Evolutionary conservation across 1,140 invertebrate genomes (phyloP).

Genomic region (Nylanderia fulva): DNA sequence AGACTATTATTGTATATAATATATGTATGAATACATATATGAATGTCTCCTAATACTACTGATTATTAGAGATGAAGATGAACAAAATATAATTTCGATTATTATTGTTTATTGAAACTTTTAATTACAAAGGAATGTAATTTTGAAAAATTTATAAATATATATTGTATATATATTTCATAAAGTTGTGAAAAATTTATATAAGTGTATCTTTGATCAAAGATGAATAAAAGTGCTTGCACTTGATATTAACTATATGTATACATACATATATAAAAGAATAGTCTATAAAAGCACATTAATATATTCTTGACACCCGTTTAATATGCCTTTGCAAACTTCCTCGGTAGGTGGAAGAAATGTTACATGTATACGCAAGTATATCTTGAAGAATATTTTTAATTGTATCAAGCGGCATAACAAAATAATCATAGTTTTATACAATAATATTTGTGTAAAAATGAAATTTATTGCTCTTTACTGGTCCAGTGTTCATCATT

Average conservation of each 20-base stretch:
- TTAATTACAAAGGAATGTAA: slow-evolving; percentile 6
- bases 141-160: not conserved
- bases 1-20: slow-evolving; percentile 14
- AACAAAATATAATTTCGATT: not conserved
- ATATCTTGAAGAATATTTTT: slow-evolving; percentile 57
- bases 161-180: too few species aligned
- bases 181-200: not conserved
- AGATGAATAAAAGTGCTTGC: not conserved
- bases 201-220: not conserved
- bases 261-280: slow-evolving; percentile 44
- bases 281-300: slow-evolving; percentile 72
- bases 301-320: slow-evolving; percentile 77
- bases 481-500: too few species aligned
- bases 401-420: slow-evolving; percentile 27
- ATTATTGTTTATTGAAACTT: not conserved
- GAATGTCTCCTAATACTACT: not conserved
- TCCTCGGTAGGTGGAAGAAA: slow-evolving; percentile 40
- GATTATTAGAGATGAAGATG: not conserved
- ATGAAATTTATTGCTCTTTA: too few species aligned
- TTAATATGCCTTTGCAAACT: slow-evolving; percentile 55
- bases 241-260: slow-evolving; percentile 10
- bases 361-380: slow-evolving; percentile 59
- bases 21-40: slow-evolving; percentile 18
- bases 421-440: slow-evolving; percentile 56
- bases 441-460: slow-evolving; percentile 25